phyloP scores from a whole-genome alignment of 2,888 invertebrate genomes.

The Chrysodeixis includens region DNA sequence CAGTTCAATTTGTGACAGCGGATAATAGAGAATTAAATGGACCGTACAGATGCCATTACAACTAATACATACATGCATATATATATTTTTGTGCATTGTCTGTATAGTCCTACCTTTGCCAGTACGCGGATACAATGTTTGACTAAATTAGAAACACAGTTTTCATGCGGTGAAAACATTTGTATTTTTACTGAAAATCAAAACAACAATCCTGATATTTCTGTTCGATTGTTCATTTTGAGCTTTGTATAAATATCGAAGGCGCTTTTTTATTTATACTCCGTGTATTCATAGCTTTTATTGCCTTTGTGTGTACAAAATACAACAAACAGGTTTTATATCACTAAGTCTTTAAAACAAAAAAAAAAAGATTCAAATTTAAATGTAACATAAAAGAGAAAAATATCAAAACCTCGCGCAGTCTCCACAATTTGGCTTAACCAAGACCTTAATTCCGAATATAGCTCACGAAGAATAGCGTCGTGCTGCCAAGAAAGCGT shows the following conservation, averaged over 20 bases:
- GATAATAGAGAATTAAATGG: conserved; percentile 56
- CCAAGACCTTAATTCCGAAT: conserved; percentile 81
- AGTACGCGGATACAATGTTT: conserved; percentile 15
- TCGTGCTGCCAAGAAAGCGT: conserved; percentile 78
- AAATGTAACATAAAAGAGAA: conserved; percentile 36
- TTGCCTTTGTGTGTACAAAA: neutral
- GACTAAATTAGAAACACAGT: conserved; percentile 11
- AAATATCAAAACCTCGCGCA: conserved; percentile 52
- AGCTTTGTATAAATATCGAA: neutral
- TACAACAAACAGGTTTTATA: neutral
- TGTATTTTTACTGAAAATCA: conserved; percentile 33
- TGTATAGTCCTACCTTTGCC: conserved; percentile 15
- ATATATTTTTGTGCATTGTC: conserved; percentile 45
- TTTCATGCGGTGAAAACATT: conserved; percentile 31
- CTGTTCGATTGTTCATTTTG: conserved; percentile 24
- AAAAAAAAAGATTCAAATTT: conserved; percentile 6
- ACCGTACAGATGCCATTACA: conserved; percentile 41
- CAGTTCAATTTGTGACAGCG: conserved; percentile 57
- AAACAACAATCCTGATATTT: conserved; percentile 29
- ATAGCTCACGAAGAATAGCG: conserved; percentile 78
- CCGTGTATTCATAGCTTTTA: neutral
- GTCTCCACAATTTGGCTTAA: conserved; percentile 59
- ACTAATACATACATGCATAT: conserved; percentile 51
- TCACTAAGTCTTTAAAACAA: too few species aligned
- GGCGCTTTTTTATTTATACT: neutral